phyloP scores from a whole-genome alignment of 2,113 vertebrate genomes.

The Strix uralensis region DNA sequence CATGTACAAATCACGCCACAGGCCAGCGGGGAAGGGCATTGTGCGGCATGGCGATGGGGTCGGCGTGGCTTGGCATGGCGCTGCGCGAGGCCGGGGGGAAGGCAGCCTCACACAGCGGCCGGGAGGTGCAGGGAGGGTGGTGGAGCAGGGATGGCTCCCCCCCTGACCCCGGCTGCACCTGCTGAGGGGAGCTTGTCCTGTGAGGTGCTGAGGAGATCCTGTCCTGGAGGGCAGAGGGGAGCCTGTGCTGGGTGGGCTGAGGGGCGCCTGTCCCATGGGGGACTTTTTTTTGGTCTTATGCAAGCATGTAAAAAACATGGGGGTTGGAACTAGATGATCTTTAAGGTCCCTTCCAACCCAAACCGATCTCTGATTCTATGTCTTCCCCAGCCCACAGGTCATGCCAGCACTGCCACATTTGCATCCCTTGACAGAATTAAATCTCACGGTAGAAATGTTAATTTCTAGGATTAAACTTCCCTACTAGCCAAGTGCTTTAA shows the following conservation, averaged over 20 bases:
- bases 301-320: neutral
- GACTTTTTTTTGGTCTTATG: neutral
- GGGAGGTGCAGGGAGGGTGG: neutral
- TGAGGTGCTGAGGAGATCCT: neutral
- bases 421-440: neutral
- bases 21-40: too few relatives aligned
- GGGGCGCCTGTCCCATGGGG: too few relatives aligned
- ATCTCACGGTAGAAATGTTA: rapidly evolving
- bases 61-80: too few relatives aligned
- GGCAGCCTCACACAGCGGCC: neutral
- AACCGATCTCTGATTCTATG: neutral
- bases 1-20: rapidly evolving
- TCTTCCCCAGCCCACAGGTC: neutral
- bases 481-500: neutral
- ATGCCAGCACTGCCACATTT: neutral
- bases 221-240: neutral
- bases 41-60: too few relatives aligned
- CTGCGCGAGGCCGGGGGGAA: too few relatives aligned
- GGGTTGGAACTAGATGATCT: neutral
- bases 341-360: neutral
- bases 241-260: neutral
- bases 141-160: neutral
- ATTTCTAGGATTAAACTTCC: neutral
- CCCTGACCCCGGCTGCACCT: neutral
- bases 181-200: neutral